Conservation (phyloP, 2,113 vertebrate genomes). For the Hydropotes inermis region DNA sequence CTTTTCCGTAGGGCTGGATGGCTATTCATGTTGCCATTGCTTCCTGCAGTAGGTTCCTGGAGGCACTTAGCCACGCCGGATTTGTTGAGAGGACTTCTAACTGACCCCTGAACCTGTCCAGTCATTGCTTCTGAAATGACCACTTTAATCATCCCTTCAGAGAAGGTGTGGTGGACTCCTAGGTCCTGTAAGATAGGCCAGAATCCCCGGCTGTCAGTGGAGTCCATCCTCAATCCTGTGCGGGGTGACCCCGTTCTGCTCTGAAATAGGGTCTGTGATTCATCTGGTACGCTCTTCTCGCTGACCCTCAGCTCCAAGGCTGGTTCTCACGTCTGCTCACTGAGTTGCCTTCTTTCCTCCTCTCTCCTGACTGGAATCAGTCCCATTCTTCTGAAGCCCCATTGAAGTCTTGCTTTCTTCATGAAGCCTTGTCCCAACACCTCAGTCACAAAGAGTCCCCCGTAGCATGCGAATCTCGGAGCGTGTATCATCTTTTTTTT, state of each 20-base stretch:
- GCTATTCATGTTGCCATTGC: background rate
- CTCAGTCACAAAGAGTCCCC: background rate
- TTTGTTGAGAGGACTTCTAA: background rate
- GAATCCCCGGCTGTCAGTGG: background rate
- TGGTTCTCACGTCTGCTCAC: background rate
- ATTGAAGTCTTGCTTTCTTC: background rate
- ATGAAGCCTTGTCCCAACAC: rapidly evolving
- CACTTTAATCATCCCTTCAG: background rate
- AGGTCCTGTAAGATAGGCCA: background rate
- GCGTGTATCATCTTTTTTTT: too few relatives aligned
- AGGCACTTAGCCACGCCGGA: background rate
- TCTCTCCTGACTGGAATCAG: background rate
- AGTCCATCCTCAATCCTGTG: background rate
- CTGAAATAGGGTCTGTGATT: background rate
- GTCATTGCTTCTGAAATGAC: background rate
- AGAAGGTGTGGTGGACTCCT: rapidly evolving
- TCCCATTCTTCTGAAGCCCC: background rate
- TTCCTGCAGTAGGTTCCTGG: background rate
- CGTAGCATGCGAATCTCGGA: rapidly evolving
- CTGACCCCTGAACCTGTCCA: background rate
- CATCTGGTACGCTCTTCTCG: rapidly evolving
- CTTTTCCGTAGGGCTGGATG: background rate
- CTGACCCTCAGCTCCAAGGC: background rate
- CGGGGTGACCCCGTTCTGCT: background rate
- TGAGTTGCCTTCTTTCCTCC: too few relatives aligned